Percentiles rank a stretch among this genome's conserved stretches.
These are phyloP conservation scores for Stenopsyche tienmushanensis DNA, from an alignment of 1,140 invertebrate genomes.

Conservation along the genomic window DNA sequence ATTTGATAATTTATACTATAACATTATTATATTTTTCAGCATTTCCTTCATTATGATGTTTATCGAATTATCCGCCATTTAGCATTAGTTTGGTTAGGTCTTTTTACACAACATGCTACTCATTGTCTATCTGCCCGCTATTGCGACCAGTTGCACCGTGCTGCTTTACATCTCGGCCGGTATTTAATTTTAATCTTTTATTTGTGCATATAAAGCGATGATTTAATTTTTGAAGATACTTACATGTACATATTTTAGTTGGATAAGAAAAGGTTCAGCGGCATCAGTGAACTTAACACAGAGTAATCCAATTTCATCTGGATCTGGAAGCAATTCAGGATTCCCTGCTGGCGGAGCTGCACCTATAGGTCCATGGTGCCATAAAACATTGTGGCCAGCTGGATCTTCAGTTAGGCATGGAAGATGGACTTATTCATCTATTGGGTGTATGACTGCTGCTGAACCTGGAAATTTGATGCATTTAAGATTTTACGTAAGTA, in stretches of 20 bases:
- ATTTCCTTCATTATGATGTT: slow-evolving; percentile 81
- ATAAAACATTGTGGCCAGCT: slow-evolving; percentile 71
- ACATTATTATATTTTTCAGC: slow-evolving; percentile 59
- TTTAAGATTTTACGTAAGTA: slow-evolving; percentile 81
- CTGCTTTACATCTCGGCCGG: slow-evolving; percentile 84
- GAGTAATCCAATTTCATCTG: slow-evolving; percentile 1
- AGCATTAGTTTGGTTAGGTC: slow-evolving; percentile 77
- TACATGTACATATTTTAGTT: slow-evolving; percentile 19
- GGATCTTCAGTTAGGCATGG: slow-evolving; percentile 80
- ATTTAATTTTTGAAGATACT: background rate
- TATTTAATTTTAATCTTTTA: slow-evolving; percentile 46
- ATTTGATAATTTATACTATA: slow-evolving; percentile 10
- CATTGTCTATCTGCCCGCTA: slow-evolving; percentile 73
- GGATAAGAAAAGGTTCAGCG: slow-evolving; percentile 24
- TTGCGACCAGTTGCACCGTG: slow-evolving; percentile 85
- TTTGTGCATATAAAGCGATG: background rate
- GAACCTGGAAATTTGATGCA: slow-evolving; percentile 83
- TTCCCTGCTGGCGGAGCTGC: slow-evolving; percentile 43
- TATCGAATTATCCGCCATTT: slow-evolving; percentile 82
- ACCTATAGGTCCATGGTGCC: slow-evolving; percentile 69
- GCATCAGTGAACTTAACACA: background rate
- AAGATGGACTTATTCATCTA: slow-evolving; percentile 76
- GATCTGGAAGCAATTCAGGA: background rate
- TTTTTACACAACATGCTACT: slow-evolving; percentile 77
- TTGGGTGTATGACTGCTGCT: slow-evolving; percentile 71